A percentile compares a stretch with the other conserved stretches of the same genome.
These are phyloP conservation scores for Philhelius pedissequus DNA, from an alignment of 2,888 invertebrate species.

Conservation along the genomic window DNA sequence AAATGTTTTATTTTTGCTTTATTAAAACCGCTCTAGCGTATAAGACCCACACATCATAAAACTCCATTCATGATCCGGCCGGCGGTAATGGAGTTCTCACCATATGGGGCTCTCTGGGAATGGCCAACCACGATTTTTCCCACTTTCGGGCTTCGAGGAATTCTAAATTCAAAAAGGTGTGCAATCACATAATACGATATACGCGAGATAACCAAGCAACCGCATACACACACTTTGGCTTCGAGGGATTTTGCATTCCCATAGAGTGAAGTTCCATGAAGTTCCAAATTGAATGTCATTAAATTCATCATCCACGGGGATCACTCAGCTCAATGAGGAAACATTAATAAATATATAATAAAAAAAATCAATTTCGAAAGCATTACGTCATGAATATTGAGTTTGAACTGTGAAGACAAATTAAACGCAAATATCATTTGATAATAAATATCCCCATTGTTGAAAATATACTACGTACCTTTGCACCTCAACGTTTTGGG, in stretches of 20 bases:
- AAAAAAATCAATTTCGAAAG: constrained; percentile 37
- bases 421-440: constrained; percentile 56
- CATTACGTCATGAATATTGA: constrained; percentile 45
- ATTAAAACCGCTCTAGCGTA: neutral
- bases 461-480: neutral
- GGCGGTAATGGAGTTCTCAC: neutral
- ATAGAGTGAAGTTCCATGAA: neutral
- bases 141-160: neutral
- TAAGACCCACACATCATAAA: constrained; percentile 23
- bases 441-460: constrained; percentile 35
- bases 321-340: constrained; percentile 19
- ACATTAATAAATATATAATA: constrained; percentile 14
- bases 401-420: constrained; percentile 30
- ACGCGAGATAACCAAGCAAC: neutral
- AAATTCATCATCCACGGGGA: neutral
- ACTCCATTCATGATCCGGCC: neutral
- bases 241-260: neutral
- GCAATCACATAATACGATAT: neutral
- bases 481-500: neutral
- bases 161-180: constrained; percentile 21
- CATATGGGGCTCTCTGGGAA: constrained; percentile 30
- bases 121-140: constrained; percentile 27
- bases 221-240: constrained; percentile 4
- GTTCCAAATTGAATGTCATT: neutral
- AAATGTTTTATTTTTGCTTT: neutral